These are phyloP conservation scores for Eutolmus rufibarbis DNA, from an alignment of 2,888 invertebrate species.

Conservation along the genomic window DNA sequence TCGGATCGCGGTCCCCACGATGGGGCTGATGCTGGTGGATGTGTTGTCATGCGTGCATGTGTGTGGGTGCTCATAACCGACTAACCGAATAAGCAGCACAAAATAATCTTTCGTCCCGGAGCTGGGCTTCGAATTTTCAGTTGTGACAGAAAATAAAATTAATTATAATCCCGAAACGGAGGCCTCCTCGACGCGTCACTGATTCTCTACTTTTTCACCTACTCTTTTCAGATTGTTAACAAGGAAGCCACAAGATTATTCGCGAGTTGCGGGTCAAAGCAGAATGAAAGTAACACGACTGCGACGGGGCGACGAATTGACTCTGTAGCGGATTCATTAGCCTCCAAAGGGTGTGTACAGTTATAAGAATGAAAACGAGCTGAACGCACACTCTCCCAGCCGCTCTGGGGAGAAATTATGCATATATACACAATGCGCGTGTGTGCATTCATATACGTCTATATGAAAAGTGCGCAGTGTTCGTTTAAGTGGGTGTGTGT, in stretches of 20 bases:
- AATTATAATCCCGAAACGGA: neutral
- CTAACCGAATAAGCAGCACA: neutral
- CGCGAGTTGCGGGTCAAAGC: slow-evolving; percentile 15
- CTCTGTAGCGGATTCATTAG: slow-evolving; percentile 70
- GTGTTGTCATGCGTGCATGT: neutral
- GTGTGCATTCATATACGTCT: neutral
- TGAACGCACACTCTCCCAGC: neutral
- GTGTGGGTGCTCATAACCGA: neutral
- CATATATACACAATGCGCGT: neutral
- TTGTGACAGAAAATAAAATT: neutral
- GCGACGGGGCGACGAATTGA: slow-evolving; percentile 62
- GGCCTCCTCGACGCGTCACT: neutral
- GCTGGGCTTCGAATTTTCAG: neutral
- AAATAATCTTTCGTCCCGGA: neutral
- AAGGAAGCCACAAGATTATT: slow-evolving; percentile 20
- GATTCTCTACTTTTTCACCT: neutral
- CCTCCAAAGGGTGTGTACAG: slow-evolving; percentile 72
- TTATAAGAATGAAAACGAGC: slow-evolving; percentile 46
- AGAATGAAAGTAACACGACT: slow-evolving; percentile 46
- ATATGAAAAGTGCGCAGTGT: neutral
- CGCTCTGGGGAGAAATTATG: neutral
- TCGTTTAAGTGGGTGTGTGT: neutral
- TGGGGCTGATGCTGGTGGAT: neutral
- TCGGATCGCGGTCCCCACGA: neutral
- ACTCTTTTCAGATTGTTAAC: slow-evolving; percentile 16